phyloP scores from a whole-genome alignment of 2,888 invertebrate species.

The Lymantria monacha region DNA sequence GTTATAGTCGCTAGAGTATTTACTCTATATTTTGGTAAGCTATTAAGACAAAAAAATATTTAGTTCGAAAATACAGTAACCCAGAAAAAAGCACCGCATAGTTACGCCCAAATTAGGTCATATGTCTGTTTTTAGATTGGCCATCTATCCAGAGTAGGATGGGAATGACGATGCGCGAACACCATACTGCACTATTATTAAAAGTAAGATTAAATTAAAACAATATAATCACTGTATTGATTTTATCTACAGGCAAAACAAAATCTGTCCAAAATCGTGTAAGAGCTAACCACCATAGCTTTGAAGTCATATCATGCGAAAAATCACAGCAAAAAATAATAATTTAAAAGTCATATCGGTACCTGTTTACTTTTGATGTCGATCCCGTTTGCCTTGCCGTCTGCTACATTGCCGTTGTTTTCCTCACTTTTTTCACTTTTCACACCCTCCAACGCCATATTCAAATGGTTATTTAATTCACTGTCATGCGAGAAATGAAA shows the following conservation, averaged over 20 bases:
- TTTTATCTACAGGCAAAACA: no score
- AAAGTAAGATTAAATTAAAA: neutral
- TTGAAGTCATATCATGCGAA: slow-evolving; percentile 20
- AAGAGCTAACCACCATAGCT: slow-evolving; percentile 7
- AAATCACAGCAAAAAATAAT: slow-evolving; percentile 39
- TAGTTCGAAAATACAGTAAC: slow-evolving; percentile 33
- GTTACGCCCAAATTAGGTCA: slow-evolving; percentile 71
- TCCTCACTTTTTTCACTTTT: slow-evolving; percentile 81
- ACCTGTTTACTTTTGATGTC: slow-evolving; percentile 84
- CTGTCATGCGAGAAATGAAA: slow-evolving; percentile 69
- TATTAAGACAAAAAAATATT: slow-evolving; percentile 5
- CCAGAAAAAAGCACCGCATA: slow-evolving; percentile 44
- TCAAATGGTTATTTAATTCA: slow-evolving; percentile 70
- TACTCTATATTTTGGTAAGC: slow-evolving; percentile 10
- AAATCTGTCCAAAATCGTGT: no score
- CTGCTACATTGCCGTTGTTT: slow-evolving; percentile 77
- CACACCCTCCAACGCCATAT: slow-evolving; percentile 80
- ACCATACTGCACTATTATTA: slow-evolving; percentile 26
- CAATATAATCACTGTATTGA: no score
- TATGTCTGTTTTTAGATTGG: slow-evolving; percentile 58
- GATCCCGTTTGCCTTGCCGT: slow-evolving; percentile 80
- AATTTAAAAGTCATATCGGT: slow-evolving; percentile 50
- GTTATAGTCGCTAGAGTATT: no score
- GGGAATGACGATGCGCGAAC: slow-evolving; percentile 62
- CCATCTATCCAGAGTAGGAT: slow-evolving; percentile 52